phyloP scores from a whole-genome alignment of 23 tunicate genomes.

The Diplosoma virens region DNA sequence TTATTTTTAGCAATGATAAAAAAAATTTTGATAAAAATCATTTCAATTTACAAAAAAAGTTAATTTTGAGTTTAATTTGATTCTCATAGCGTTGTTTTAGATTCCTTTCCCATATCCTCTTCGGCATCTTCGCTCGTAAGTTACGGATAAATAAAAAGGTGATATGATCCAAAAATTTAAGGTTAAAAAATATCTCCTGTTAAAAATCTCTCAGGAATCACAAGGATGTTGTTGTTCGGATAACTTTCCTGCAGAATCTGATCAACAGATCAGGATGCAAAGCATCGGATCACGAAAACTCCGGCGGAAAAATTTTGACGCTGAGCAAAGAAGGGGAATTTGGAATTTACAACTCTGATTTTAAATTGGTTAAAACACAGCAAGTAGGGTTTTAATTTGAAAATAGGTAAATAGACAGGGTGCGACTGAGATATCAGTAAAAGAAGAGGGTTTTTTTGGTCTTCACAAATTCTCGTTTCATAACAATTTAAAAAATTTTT shows the following conservation, averaged over 20 bases:
- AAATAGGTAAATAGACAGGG: too few relatives aligned
- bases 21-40: too few relatives aligned
- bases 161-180: too few relatives aligned
- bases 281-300: slow-evolving; percentile 61
- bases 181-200: too few relatives aligned
- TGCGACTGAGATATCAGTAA: too few relatives aligned
- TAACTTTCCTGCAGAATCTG: slow-evolving; percentile 77
- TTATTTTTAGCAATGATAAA: too few relatives aligned
- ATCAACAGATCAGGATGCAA: slow-evolving; percentile 54
- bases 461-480: too few relatives aligned
- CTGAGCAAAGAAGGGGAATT: slow-evolving; percentile 90
- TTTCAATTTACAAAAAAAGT: too few relatives aligned
- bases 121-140: slow-evolving; percentile 72
- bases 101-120: slow-evolving; percentile 65
- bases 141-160: background rate
- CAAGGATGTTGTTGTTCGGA: slow-evolving; percentile 68
- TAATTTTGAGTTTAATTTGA: too few relatives aligned
- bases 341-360: slow-evolving; percentile 53
- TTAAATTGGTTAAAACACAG: slow-evolving; percentile 56
- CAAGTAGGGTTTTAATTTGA: slow-evolving; percentile 29
- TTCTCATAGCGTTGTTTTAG: slow-evolving; percentile 17
- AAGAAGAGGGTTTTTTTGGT: background rate
- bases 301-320: slow-evolving; percentile 67
- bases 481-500: too few relatives aligned
- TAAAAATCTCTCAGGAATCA: slow-evolving; percentile 42